Evolutionary conservation across 2,888 invertebrate species (phyloP).

Genomic region (Lasioglossum oenotherae): DNA sequence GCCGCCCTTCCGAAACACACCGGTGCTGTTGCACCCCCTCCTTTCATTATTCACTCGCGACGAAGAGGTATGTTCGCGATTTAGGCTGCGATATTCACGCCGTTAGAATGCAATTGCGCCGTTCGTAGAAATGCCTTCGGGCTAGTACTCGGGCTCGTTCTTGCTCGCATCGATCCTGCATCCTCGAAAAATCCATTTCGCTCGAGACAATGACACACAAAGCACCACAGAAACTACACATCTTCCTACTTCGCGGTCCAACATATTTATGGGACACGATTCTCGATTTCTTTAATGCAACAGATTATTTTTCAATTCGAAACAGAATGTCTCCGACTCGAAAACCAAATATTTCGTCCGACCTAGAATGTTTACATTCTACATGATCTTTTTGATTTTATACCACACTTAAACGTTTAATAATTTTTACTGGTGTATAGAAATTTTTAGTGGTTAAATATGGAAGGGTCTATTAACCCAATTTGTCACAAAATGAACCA

Average conservation of each 20-base stretch:
- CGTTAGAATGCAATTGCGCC: constrained; percentile 20
- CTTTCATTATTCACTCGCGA: constrained; percentile 73
- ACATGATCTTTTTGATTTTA: no score
- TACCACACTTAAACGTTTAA: no score
- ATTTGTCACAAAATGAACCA: no score
- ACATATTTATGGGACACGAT: background rate
- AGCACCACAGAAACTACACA: background rate
- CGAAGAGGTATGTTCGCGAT: constrained; percentile 73
- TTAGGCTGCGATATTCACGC: constrained; percentile 64
- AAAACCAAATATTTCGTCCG: no score
- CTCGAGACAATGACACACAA: constrained; percentile 1
- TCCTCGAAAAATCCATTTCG: background rate
- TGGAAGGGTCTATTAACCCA: no score
- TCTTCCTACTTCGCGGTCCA: background rate
- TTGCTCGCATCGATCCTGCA: constrained; percentile 1
- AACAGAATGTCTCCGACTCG: background rate
- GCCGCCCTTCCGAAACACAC: constrained; percentile 54
- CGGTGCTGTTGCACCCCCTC: constrained; percentile 20
- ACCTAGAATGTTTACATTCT: no score
- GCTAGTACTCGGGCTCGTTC: background rate
- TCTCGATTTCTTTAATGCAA: no score
- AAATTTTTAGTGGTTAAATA: no score
- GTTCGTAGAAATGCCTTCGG: constrained; percentile 44
- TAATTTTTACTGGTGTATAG: no score
- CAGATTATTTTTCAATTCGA: background rate